phyloP scores from a whole-genome alignment of 2,888 invertebrate genomes.

The Andrena hattorfiana region DNA sequence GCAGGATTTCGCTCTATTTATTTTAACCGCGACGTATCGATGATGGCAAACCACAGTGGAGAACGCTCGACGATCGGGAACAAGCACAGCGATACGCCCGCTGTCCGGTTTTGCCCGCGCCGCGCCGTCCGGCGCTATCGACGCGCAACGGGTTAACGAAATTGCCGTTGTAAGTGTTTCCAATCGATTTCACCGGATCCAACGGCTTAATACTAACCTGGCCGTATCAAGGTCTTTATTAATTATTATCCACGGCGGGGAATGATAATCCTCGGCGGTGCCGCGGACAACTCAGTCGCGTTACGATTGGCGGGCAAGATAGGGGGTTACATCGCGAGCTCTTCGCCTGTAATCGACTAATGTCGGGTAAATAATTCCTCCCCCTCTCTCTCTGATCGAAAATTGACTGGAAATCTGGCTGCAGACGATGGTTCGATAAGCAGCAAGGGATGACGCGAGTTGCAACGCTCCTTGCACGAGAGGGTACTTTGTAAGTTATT shows the following conservation, averaged over 20 bases:
- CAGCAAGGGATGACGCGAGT: background rate
- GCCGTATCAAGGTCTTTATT: constrained; percentile 56
- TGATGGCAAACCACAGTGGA: constrained; percentile 57
- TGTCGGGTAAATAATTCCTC: constrained; percentile 26
- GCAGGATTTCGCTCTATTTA: constrained; percentile 63
- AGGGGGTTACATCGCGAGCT: background rate
- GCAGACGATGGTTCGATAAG: background rate
- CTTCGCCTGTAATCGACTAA: constrained; percentile 16
- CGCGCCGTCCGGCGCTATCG: constrained; percentile 47
- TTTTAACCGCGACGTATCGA: constrained; percentile 65
- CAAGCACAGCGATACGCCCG: constrained; percentile 29
- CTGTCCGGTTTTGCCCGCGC: constrained; percentile 26
- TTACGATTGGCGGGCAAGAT: background rate
- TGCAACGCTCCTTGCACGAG: background rate
- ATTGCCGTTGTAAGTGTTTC: constrained; percentile 70
- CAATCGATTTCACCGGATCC: constrained; percentile 60
- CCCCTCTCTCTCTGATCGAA: background rate
- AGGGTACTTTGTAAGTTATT: background rate
- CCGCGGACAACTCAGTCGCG: constrained; percentile 35
- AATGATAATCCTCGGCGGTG: background rate
- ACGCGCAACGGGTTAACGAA: constrained; percentile 62
- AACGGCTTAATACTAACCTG: constrained; percentile 68
- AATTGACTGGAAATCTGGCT: constrained; percentile 13
- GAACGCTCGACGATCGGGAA: constrained; percentile 27
- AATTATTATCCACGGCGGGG: constrained; percentile 54